Evolutionary conservation across 1,140 invertebrate species (phyloP), one percentile per base, ranked within the genome.

Genomic region (Amyelois transitella): DNA sequence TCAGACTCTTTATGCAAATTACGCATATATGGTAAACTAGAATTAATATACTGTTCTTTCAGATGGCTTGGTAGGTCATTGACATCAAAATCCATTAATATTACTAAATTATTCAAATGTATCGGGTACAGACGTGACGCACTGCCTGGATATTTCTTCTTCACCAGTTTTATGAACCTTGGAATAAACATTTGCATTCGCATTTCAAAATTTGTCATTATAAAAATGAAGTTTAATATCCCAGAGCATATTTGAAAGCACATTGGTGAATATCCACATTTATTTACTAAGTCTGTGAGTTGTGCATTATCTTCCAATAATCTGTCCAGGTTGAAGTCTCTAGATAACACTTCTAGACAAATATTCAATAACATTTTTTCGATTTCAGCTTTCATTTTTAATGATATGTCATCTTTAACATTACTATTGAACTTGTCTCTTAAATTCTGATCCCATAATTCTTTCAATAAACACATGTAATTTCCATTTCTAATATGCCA

Each of bases 191-290:
- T 59, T 48, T 69, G 59, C 48, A 87, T 59, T 18, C 50, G 25
- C 6, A 1, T 47, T 59, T 82, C 47, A 69, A 71, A 83, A 60
- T 78, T 74, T 7, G 69, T 72, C 47, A 49, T 62, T 47, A 80
- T 72, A 47, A 82, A 80, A 22, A 85, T 14, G 52, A 61, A 68
- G 44, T 84, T 83, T 8, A 84, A 55, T 56, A 84, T 73, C 19
- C 61, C 59, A 49, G 44, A 66, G 53, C 80, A 77, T 22, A 82
- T 80, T 70, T 85, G 77, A 49, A 81, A 87, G 53, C 81, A 81
- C 32, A 69, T 49, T 14, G 66, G 12, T 24, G 78, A 82, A 24
- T 56, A 28, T 20, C 59, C 45, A 69, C 73, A 71, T 19, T 60
- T 72, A 53, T 66, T 66, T 12, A 77, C 19, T 47, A 87, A 53